phyloP scores from a whole-genome alignment of 2,113 vertebrate genomes.

The Mionectes macconnelli region DNA sequence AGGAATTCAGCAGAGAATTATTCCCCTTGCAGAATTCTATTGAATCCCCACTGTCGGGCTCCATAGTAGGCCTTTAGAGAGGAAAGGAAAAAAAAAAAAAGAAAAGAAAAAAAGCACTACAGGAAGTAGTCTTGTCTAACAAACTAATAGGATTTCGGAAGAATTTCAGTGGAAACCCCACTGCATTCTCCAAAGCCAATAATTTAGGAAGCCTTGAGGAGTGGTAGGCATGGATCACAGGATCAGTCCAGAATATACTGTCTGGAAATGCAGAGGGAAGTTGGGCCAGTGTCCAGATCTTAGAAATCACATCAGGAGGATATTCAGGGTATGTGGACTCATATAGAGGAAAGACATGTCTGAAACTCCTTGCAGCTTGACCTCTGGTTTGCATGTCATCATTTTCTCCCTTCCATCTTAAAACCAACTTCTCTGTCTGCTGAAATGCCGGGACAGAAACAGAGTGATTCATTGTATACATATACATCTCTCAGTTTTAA shows the following conservation, averaged over 20 bases:
- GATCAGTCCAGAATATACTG: not conserved
- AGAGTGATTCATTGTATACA: constrained; percentile 29
- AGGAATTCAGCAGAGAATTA: constrained; percentile 6
- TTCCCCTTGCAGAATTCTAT: not conserved
- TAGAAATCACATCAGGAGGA: not conserved
- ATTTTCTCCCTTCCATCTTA: constrained; percentile 37
- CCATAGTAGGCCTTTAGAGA: not conserved
- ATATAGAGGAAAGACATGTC: not conserved
- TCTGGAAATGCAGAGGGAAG: not conserved
- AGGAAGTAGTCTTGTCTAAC: not conserved
- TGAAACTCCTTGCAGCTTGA: not conserved
- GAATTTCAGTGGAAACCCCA: not conserved
- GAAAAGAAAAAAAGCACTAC: not conserved
- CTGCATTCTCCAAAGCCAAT: not conserved
- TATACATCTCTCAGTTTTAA: not conserved
- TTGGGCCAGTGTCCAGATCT: not conserved
- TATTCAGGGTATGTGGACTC: not conserved
- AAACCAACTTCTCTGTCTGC: not conserved
- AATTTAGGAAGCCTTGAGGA: not conserved
- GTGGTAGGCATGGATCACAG: not conserved
- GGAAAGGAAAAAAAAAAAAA: rapidly evolving
- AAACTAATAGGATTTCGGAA: not conserved
- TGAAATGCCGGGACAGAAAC: not conserved
- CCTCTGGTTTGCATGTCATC: not conserved
- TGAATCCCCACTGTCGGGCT: not conserved